Conservation (phyloP, 2,888 invertebrate genomes). For the Phortica okadai region DNA sequence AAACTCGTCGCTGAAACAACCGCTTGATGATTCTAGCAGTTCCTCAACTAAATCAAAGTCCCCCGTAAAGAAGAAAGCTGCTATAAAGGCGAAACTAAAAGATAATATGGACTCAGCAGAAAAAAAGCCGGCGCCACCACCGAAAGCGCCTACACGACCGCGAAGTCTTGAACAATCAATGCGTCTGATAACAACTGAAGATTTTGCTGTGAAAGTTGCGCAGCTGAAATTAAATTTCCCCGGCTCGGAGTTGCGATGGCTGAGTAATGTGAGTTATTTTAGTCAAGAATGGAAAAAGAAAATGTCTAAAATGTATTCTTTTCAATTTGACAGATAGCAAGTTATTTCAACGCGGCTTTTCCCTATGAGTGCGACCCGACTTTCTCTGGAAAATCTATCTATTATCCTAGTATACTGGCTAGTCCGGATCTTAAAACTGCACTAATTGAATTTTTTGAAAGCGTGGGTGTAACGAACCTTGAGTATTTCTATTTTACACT, state of each 20-base stretch:
- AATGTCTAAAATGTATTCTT: not conserved
- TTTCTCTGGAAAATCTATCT: slow-evolving; percentile 67
- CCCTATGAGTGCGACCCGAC: slow-evolving; percentile 70
- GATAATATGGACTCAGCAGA: slow-evolving; percentile 28
- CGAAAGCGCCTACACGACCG: slow-evolving; percentile 56
- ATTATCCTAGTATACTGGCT: slow-evolving; percentile 71
- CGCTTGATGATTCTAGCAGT: slow-evolving; percentile 47
- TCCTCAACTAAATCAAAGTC: slow-evolving; percentile 61
- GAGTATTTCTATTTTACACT: slow-evolving; percentile 85
- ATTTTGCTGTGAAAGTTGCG: slow-evolving; percentile 78
- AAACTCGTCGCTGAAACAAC: slow-evolving; percentile 36
- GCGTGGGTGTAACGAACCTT: slow-evolving; percentile 81
- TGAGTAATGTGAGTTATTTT: slow-evolving; percentile 81
- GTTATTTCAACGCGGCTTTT: slow-evolving; percentile 67
- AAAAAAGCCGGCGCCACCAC: slow-evolving; percentile 5
- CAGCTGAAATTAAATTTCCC: slow-evolving; percentile 82
- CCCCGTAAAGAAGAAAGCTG: slow-evolving; percentile 47
- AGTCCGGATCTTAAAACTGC: slow-evolving; percentile 59
- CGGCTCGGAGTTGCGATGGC: slow-evolving; percentile 83
- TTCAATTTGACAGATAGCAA: slow-evolving; percentile 56
- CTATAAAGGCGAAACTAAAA: slow-evolving; percentile 33
- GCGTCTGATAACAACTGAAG: slow-evolving; percentile 78
- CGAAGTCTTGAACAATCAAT: slow-evolving; percentile 72
- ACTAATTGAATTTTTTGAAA: slow-evolving; percentile 76
- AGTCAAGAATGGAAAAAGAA: not conserved